phyloP scores from a whole-genome alignment of 1,140 invertebrate genomes.

The Ericerus pela region DNA sequence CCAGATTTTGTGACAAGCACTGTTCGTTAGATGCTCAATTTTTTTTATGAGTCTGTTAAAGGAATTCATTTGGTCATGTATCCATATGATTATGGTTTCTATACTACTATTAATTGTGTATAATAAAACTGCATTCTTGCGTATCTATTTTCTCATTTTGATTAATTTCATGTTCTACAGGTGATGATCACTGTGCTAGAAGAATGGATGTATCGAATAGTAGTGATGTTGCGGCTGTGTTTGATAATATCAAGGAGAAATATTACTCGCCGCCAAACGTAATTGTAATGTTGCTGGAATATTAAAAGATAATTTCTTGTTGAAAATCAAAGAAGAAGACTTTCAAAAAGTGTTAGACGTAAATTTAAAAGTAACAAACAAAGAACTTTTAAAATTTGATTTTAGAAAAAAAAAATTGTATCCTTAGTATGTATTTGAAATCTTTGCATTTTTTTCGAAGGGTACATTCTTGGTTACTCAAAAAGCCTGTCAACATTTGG shows the following conservation, averaged over 20 bases:
- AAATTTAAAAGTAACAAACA: slow-evolving; percentile 76
- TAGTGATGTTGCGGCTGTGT: slow-evolving; percentile 40
- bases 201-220: slow-evolving; percentile 48
- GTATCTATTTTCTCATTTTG: too few relatives aligned
- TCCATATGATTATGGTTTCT: too few relatives aligned
- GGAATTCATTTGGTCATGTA: too few relatives aligned
- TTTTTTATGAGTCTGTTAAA: too few relatives aligned
- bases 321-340: slow-evolving; percentile 59
- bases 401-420: slow-evolving; percentile 6
- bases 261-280: slow-evolving; percentile 53
- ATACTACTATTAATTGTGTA: too few relatives aligned
- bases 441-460: slow-evolving; percentile 29
- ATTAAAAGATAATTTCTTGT: slow-evolving; percentile 60
- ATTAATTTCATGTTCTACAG: too few relatives aligned
- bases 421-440: background rate
- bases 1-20: too few relatives aligned
- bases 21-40: too few relatives aligned
- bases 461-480: slow-evolving; percentile 73
- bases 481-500: slow-evolving; percentile 51
- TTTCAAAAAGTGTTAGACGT: slow-evolving; percentile 72
- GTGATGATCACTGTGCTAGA: slow-evolving; percentile 38
- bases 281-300: slow-evolving; percentile 79
- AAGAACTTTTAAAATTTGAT: slow-evolving; percentile 66
- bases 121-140: too few relatives aligned
- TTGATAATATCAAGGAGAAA: slow-evolving; percentile 38